phyloP scores from a whole-genome alignment of 2,797 vertebrate genomes.

The Chelmon rostratus region DNA sequence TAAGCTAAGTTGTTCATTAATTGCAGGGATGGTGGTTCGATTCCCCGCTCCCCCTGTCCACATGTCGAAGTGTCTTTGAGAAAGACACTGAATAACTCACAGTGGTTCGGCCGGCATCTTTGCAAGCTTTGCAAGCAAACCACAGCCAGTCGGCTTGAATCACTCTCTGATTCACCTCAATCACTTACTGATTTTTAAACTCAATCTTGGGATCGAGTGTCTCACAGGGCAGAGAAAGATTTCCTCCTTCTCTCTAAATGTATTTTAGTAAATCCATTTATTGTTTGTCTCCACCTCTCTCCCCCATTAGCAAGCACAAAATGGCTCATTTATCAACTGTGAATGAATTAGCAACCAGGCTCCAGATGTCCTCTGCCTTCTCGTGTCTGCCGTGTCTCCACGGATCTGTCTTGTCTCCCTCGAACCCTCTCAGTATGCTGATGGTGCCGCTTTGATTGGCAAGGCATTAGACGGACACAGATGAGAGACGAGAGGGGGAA shows the following conservation, averaged over 20 bases:
- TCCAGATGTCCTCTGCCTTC: slow-evolving; percentile 71
- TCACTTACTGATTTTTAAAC: slow-evolving; percentile 44
- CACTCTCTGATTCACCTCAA: slow-evolving; percentile 32
- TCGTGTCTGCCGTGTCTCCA: slow-evolving; percentile 50
- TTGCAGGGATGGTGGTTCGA: too few species aligned
- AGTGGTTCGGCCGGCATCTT: too few species aligned
- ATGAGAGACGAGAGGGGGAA: slow-evolving; percentile 60
- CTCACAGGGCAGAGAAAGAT: slow-evolving; percentile 32
- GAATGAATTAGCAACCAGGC: slow-evolving; percentile 72
- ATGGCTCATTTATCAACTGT: slow-evolving; percentile 67
- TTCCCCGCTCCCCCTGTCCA: too few species aligned
- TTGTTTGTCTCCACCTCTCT: slow-evolving; percentile 59
- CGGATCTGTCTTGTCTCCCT: slow-evolving; percentile 58
- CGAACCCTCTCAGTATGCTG: slow-evolving; percentile 62
- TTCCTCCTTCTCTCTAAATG: slow-evolving; percentile 32
- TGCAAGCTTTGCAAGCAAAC: neutral
- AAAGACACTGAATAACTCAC: too few species aligned
- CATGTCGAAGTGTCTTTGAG: too few species aligned
- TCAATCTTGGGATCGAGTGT: slow-evolving; percentile 52
- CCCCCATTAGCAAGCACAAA: slow-evolving; percentile 57
- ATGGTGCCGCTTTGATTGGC: slow-evolving; percentile 64
- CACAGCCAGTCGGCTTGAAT: neutral
- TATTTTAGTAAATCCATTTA: slow-evolving; percentile 64
- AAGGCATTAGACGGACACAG: slow-evolving; percentile 64
- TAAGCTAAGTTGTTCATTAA: neutral